Percentiles rank a stretch among this genome's conserved stretches.
Conservation (phyloP, 2,888 invertebrate genomes). For the Leucania comma region DNA sequence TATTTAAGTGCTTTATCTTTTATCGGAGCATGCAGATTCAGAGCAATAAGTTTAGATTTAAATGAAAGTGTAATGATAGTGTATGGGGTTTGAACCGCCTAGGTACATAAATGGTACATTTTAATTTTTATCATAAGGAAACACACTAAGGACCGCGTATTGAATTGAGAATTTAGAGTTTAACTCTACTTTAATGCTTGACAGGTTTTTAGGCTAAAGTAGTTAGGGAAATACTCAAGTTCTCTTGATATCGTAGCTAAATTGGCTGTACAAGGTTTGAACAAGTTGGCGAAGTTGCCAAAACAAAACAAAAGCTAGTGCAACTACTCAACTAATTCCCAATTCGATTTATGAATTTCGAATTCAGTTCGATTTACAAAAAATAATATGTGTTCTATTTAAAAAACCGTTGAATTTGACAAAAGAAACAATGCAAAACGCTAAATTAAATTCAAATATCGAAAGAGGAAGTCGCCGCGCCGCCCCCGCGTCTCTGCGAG, state of each 20-base stretch:
- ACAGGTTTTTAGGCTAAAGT: not conserved
- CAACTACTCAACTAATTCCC: not conserved
- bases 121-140: not conserved
- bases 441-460: conserved; percentile 91
- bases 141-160: not conserved
- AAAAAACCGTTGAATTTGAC: conserved; percentile 78
- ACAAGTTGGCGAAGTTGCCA: conserved; percentile 4
- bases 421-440: conserved; percentile 84
- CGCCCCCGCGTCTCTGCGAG: conserved; percentile 86
- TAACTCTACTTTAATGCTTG: too few species aligned
- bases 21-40: conserved; percentile 38
- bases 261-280: conserved; percentile 1
- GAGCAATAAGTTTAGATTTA: conserved; percentile 26
- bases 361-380: conserved; percentile 30
- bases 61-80: conserved; percentile 17
- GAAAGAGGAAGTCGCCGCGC: conserved; percentile 88
- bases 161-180: not conserved
- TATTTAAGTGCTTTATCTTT: conserved; percentile 52
- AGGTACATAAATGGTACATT: not conserved
- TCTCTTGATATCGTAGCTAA: too few species aligned
- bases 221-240: not conserved
- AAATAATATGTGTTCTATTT: conserved; percentile 43
- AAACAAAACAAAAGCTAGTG: conserved; percentile 14
- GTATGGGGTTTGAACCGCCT: conserved; percentile 3
- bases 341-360: conserved; percentile 33